Conservation (phyloP, 2,888 invertebrate species). For the Pseudanteris insignis region DNA sequence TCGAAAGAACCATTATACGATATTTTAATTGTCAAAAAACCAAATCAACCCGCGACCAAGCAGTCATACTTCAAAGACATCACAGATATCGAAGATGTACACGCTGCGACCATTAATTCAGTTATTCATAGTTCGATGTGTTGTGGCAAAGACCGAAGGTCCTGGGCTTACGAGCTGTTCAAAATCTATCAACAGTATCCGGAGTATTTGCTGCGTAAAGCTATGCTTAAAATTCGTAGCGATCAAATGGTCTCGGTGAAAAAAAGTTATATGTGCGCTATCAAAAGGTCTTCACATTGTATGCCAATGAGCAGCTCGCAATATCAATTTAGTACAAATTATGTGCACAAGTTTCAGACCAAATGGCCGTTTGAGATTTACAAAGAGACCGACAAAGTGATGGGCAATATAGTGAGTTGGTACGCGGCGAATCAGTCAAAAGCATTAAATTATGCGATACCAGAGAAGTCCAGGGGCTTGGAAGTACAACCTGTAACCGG, state of each 20-base stretch:
- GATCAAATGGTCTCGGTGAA: constrained; percentile 72
- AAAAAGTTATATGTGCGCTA: constrained; percentile 62
- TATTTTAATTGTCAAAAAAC: constrained; percentile 58
- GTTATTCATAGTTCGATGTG: constrained; percentile 76
- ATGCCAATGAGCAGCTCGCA: constrained; percentile 68
- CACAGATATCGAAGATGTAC: constrained; percentile 67
- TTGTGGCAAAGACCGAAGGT: constrained; percentile 71
- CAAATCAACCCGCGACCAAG: constrained; percentile 54
- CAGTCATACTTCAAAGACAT: constrained; percentile 64
- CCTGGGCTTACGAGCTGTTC: constrained; percentile 75
- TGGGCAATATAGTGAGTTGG: constrained; percentile 51
- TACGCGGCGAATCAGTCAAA: constrained; percentile 41
- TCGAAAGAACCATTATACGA: constrained; percentile 61
- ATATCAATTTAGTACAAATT: constrained; percentile 65
- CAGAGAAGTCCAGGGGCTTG: constrained; percentile 50
- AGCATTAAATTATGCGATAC: constrained; percentile 31
- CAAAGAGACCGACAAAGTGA: constrained; percentile 59
- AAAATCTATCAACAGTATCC: constrained; percentile 78
- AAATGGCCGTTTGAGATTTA: constrained; percentile 68
- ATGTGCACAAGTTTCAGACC: constrained; percentile 67
- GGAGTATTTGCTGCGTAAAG: constrained; percentile 72
- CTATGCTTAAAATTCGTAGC: constrained; percentile 71
- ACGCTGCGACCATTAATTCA: constrained; percentile 69
- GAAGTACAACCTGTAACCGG: constrained; percentile 66
- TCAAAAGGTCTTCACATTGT: constrained; percentile 65